Conservation (phyloP, 2,888 invertebrate species). For the Teleiodes luculella region DNA sequence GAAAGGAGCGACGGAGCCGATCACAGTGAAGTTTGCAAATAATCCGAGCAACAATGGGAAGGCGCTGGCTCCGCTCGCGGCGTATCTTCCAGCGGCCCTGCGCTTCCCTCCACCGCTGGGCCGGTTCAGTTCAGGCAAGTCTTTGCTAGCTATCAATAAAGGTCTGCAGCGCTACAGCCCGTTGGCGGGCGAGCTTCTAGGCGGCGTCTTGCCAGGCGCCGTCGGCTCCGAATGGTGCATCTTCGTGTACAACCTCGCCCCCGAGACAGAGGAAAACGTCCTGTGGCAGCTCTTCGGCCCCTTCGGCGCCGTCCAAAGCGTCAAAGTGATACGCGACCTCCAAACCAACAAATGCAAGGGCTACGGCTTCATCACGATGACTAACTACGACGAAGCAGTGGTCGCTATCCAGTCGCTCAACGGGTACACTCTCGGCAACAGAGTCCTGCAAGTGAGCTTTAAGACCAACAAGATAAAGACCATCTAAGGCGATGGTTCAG, state of each 20-base stretch:
- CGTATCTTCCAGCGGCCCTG: conserved; percentile 88
- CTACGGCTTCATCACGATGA: conserved; percentile 97
- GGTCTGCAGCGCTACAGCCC: conserved; percentile 89
- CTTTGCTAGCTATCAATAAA: conserved; percentile 91
- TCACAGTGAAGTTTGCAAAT: conserved; percentile 97
- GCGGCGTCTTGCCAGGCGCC: conserved; percentile 88
- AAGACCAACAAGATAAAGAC: conserved; percentile 90
- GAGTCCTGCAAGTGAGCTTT: conserved; percentile 95
- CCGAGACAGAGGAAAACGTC: conserved; percentile 96
- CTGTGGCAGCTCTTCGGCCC: conserved; percentile 98
- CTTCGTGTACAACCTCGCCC: conserved; percentile 97
- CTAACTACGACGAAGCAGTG: conserved; percentile 95
- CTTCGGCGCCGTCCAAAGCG: conserved; percentile 95
- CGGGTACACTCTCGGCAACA: conserved; percentile 93
- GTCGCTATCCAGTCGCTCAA: conserved; percentile 95
- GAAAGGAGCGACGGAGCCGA: conserved; percentile 91
- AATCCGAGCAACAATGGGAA: conserved; percentile 93
- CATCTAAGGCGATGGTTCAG: conserved; percentile 76
- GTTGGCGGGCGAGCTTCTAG: conserved; percentile 89
- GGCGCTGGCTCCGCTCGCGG: conserved; percentile 89
- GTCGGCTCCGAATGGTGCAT: conserved; percentile 91
- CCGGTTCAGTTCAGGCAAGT: conserved; percentile 91
- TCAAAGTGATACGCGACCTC: conserved; percentile 94
- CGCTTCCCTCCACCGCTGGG: conserved; percentile 82
- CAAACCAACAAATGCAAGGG: conserved; percentile 97